A percentile compares a stretch with the other conserved stretches of the same genome.
These are phyloP conservation scores for Tethea ocularis DNA, from an alignment of 2,888 invertebrate species.

Conservation along the genomic window DNA sequence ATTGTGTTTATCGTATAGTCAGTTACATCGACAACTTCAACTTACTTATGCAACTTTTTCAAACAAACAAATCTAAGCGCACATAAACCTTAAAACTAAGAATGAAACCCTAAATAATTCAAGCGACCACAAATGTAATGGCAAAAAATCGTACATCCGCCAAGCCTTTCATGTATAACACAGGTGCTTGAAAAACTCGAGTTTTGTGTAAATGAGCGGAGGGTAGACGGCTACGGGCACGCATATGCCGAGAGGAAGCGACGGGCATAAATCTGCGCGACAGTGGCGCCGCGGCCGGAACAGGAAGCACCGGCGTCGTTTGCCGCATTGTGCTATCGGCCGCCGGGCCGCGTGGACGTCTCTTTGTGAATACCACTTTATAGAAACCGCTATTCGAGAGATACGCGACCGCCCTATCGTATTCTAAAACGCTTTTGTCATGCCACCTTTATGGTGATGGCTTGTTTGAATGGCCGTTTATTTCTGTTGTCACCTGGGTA, in stretches of 20 bases:
- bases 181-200: constrained; percentile 80
- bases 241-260: constrained; percentile 81
- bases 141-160: constrained; percentile 59
- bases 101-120: constrained; percentile 18
- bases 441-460: constrained; percentile 68
- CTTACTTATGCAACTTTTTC: not conserved
- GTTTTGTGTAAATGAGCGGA: constrained; percentile 80
- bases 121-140: constrained; percentile 37
- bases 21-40: not conserved
- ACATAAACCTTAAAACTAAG: constrained; percentile 22
- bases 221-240: constrained; percentile 59
- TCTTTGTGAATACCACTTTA: constrained; percentile 77
- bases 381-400: constrained; percentile 63
- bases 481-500: constrained; percentile 23
- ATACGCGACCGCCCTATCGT: constrained; percentile 64
- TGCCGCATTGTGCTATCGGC: constrained; percentile 83
- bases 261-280: constrained; percentile 80
- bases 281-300: constrained; percentile 81
- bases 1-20: not conserved
- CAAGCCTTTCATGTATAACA: constrained; percentile 57
- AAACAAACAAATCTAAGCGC: constrained; percentile 2
- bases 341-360: constrained; percentile 76
- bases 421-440: constrained; percentile 68
- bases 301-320: constrained; percentile 81
- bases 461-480: constrained; percentile 22